Evolutionary conservation across 2,113 vertebrate species (phyloP).

Genomic region (Apteryx owenii): DNA sequence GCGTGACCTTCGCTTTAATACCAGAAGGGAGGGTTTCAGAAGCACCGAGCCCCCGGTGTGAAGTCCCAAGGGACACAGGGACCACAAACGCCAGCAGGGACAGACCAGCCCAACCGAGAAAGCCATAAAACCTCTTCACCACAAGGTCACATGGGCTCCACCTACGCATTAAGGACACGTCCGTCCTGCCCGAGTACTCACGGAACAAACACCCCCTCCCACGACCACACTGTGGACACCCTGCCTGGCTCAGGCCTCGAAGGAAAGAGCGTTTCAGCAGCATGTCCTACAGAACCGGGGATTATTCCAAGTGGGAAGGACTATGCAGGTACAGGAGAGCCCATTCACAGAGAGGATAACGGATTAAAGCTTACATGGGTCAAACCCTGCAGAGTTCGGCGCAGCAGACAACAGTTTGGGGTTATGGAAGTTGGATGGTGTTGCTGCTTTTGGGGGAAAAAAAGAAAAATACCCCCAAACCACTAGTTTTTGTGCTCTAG

Average conservation of each 20-base stretch:
- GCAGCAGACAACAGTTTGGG: neutral
- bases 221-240: accelerated
- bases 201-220: neutral
- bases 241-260: neutral
- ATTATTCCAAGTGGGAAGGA: neutral
- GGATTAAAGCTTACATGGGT: neutral
- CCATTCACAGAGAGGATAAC: neutral
- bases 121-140: neutral
- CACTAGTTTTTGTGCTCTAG: neutral
- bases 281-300: neutral
- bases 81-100: neutral
- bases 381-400: accelerated
- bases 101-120: neutral
- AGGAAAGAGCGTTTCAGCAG: neutral
- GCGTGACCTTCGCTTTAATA: accelerated
- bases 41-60: neutral
- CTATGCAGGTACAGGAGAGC: neutral
- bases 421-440: neutral
- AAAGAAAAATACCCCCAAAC: too few relatives aligned
- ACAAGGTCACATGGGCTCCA: neutral
- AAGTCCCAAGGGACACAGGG: neutral
- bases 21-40: neutral
- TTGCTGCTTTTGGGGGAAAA: neutral
- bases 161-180: neutral
- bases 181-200: too few relatives aligned